phyloP scores from a whole-genome alignment of 2,888 invertebrate species.

The Camponotus fellah region DNA sequence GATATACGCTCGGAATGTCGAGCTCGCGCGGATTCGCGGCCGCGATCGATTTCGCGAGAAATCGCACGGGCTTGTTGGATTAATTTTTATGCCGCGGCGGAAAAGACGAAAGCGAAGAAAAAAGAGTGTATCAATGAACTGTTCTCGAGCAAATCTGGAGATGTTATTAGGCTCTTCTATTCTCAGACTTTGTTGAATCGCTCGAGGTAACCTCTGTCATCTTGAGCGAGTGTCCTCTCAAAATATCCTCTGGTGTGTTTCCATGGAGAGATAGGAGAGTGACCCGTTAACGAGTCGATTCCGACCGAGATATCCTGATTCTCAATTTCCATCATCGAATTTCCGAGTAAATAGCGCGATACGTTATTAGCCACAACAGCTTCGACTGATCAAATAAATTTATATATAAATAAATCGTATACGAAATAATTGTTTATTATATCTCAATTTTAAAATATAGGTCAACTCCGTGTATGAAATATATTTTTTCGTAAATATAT shows the following conservation, averaged over 20 bases:
- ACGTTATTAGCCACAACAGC: not conserved
- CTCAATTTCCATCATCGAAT: not conserved
- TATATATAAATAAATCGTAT: not conserved
- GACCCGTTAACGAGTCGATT: not conserved
- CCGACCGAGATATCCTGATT: conserved; percentile 1
- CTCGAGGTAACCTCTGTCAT: conserved; percentile 30
- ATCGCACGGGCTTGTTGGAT: conserved; percentile 27
- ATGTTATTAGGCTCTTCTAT: conserved; percentile 17
- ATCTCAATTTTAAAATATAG: not conserved
- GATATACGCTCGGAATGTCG: not conserved
- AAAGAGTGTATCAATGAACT: not conserved
- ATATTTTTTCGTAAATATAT: too few species aligned
- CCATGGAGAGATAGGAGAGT: not conserved
- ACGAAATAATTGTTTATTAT: not conserved
- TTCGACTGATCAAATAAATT: not conserved
- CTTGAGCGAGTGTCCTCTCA: conserved; percentile 31
- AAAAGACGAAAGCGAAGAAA: not conserved
- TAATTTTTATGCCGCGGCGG: conserved; percentile 39
- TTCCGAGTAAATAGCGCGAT: conserved; percentile 2
- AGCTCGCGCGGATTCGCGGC: not conserved
- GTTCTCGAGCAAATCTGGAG: conserved; percentile 25
- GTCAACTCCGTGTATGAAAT: not conserved
- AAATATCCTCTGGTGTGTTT: conserved; percentile 33
- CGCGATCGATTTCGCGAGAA: conserved; percentile 22
- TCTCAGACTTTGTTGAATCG: conserved; percentile 10